Evolutionary conservation across 1,140 invertebrate species (phyloP).

Genomic region (Diprion similis): DNA sequence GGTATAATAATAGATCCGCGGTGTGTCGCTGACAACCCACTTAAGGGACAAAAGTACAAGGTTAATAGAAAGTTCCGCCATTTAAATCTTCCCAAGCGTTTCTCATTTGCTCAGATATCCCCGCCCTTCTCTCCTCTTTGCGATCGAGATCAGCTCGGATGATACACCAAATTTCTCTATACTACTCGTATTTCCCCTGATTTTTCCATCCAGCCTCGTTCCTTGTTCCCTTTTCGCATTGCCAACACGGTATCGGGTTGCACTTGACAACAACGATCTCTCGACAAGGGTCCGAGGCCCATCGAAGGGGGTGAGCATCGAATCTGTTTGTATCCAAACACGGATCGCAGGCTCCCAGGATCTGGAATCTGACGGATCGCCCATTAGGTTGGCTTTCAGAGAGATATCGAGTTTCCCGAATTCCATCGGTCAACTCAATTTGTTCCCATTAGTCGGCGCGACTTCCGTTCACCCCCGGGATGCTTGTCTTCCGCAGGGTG

Average conservation of each 20-base stretch:
- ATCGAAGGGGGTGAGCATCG: background rate
- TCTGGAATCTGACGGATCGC: conserved; percentile 55
- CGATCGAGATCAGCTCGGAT: background rate
- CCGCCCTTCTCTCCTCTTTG: background rate
- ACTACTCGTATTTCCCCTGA: background rate
- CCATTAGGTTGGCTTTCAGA: conserved; percentile 58
- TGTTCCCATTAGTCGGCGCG: conserved; percentile 54
- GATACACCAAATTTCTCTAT: background rate
- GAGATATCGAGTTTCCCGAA: conserved; percentile 55
- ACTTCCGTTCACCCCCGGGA: conserved; percentile 44
- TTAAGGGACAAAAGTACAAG: conserved; percentile 7
- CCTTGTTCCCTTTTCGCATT: too few relatives aligned
- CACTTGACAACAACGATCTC: background rate
- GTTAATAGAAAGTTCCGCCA: conserved; percentile 7
- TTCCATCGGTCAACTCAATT: conserved; percentile 61
- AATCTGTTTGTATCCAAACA: conserved; percentile 26
- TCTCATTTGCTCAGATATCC: background rate
- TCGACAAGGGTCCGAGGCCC: background rate
- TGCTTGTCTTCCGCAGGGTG: background rate
- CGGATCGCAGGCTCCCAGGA: conserved; percentile 44
- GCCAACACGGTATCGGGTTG: background rate
- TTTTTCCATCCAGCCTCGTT: background rate
- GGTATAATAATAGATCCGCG: background rate
- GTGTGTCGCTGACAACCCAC: conserved; percentile 4
- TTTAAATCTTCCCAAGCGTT: background rate